Conservation (phyloP, 2,888 invertebrate species). For the Lepidocyrtinus sp. region DNA sequence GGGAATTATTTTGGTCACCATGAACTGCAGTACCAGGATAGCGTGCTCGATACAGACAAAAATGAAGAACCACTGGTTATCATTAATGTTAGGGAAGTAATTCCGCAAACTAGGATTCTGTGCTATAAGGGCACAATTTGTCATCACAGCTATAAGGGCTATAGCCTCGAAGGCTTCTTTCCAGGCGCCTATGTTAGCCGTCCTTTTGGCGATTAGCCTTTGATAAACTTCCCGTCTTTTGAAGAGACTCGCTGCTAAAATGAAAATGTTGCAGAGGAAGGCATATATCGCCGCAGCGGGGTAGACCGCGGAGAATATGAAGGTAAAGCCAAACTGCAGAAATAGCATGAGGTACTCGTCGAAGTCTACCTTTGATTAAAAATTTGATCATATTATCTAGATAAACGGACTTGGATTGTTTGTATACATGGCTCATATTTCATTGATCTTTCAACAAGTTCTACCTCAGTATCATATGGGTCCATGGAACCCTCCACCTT, state of each 20-base stretch:
- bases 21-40: conserved; percentile 19
- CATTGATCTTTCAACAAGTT: neutral
- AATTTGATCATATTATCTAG: neutral
- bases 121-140: conserved; percentile 40
- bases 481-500: conserved; percentile 49
- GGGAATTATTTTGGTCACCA: conserved; percentile 31
- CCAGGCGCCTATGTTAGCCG: conserved; percentile 49
- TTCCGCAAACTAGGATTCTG: conserved; percentile 2
- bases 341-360: conserved; percentile 50
- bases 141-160: conserved; percentile 31
- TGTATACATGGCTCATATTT: neutral
- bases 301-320: conserved; percentile 42
- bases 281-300: conserved; percentile 27
- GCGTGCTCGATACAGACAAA: conserved; percentile 32
- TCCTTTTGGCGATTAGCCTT: conserved; percentile 30
- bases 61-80: conserved; percentile 6
- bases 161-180: conserved; percentile 36
- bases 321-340: conserved; percentile 51
- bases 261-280: conserved; percentile 22
- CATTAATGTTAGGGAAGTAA: neutral
- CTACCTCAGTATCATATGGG: conserved; percentile 40
- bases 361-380: conserved; percentile 38
- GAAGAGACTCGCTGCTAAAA: conserved; percentile 28
- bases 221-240: conserved; percentile 43
- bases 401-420: neutral